Conservation (phyloP, 2,113 vertebrate species). For the Poecilia latipinna region DNA sequence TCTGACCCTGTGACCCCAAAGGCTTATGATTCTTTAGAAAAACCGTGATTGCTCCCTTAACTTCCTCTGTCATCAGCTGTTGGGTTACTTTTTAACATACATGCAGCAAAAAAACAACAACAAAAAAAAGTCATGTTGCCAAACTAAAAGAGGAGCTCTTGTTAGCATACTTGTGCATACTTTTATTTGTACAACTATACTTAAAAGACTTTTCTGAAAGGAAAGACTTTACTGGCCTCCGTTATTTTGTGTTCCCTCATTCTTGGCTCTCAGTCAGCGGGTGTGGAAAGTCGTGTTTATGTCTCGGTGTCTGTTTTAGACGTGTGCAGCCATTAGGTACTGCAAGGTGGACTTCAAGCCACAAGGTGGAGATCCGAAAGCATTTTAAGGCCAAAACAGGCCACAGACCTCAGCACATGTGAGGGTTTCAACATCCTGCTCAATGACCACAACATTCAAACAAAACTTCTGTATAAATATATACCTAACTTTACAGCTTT, state of each 20-base stretch:
- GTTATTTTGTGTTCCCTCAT: conserved; percentile 4
- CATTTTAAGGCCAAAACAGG: conserved; percentile 16
- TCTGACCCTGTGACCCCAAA: conserved; percentile 60
- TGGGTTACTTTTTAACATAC: not conserved
- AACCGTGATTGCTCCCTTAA: conserved; percentile 12
- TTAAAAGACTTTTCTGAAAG: not conserved
- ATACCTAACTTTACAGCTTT: conserved; percentile 17
- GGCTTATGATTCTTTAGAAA: conserved; percentile 48
- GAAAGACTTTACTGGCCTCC: not conserved
- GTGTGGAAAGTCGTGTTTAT: conserved; percentile 31
- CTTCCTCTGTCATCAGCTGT: conserved; percentile 7
- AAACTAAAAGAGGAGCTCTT: not conserved
- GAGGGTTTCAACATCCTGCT: conserved; percentile 61
- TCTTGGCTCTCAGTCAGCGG: conserved; percentile 4
- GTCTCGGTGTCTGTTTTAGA: conserved; percentile 24
- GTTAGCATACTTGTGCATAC: not conserved
- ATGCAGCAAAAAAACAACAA: no score
- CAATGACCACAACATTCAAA: conserved; percentile 59
- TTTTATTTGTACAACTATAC: not conserved
- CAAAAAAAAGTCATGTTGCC: not conserved
- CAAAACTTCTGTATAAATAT: conserved; percentile 38
- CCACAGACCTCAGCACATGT: conserved; percentile 51
- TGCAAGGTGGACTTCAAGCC: conserved; percentile 61
- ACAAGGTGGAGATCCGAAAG: conserved; percentile 73
- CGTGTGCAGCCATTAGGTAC: conserved; percentile 17